Evolutionary conservation across 1,140 invertebrate species (phyloP).

Genomic region (Manduca sexta): DNA sequence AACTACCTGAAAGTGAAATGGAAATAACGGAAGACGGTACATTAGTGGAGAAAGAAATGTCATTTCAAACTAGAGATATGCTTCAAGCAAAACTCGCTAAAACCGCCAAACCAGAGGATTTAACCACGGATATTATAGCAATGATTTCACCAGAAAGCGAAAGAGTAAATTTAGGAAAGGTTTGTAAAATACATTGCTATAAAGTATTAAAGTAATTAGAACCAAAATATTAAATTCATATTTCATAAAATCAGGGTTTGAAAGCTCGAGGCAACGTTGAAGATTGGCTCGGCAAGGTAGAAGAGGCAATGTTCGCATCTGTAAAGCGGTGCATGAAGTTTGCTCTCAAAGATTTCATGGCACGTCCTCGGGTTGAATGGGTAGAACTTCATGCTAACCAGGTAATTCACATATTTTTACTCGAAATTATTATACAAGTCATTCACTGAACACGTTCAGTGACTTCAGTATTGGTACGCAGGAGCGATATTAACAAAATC

Average conservation of each 20-base stretch:
- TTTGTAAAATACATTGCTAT: slow-evolving; percentile 19
- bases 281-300: slow-evolving; percentile 91
- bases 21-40: slow-evolving; percentile 56
- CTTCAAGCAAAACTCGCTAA: slow-evolving; percentile 54
- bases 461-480: no score
- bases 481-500: no score
- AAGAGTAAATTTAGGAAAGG: slow-evolving; percentile 82
- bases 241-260: slow-evolving; percentile 74
- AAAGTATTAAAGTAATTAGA: no score
- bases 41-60: slow-evolving; percentile 54
- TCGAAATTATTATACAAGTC: no score
- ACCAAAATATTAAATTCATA: no score
- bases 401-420: slow-evolving; percentile 18
- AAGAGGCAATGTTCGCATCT: slow-evolving; percentile 87
- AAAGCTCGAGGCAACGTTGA: slow-evolving; percentile 91
- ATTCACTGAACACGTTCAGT: no score
- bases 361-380: slow-evolving; percentile 76
- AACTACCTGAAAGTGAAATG: slow-evolving; percentile 70
- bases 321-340: slow-evolving; percentile 83
- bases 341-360: slow-evolving; percentile 78
- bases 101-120: slow-evolving; percentile 53
- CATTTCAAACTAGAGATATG: slow-evolving; percentile 47
- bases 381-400: slow-evolving; percentile 74
- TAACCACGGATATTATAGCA: slow-evolving; percentile 87
- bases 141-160: slow-evolving; percentile 93